phyloP scores from a whole-genome alignment of 2,797 vertebrate species.

The Lagorchestes hirsutus region DNA sequence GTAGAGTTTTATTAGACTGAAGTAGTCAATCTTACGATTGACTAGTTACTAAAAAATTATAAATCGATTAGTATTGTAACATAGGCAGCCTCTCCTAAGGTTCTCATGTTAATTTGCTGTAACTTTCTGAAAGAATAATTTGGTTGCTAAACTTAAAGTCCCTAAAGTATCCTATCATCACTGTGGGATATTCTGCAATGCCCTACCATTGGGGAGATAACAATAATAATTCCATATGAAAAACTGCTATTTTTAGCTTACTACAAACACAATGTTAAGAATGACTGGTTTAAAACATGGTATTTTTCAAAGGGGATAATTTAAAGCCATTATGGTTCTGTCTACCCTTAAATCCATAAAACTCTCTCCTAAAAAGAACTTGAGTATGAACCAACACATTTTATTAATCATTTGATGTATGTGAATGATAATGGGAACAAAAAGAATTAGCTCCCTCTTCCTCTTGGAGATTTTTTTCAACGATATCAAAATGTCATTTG shows the following conservation, averaged over 20 bases:
- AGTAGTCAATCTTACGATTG: not conserved
- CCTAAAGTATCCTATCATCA: not conserved
- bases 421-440: not conserved
- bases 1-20: not conserved
- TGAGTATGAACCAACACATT: not conserved
- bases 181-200: not conserved
- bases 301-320: not conserved
- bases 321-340: not conserved
- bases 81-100: not conserved
- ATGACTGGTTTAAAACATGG: not conserved
- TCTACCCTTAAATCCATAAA: not conserved
- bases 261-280: not conserved
- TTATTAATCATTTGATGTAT: not conserved
- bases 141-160: not conserved
- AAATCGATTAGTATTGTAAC: not conserved
- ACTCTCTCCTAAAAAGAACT: not conserved
- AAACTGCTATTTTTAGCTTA: not conserved
- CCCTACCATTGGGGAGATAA: not conserved
- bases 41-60: not conserved
- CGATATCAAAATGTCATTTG: not conserved
- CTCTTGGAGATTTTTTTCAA: not conserved
- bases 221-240: not conserved
- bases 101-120: not conserved
- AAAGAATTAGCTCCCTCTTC: not conserved
- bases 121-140: slow-evolving; percentile 1